Conservation (phyloP, 2,797 vertebrate genomes). For the Siniperca obscura region DNA sequence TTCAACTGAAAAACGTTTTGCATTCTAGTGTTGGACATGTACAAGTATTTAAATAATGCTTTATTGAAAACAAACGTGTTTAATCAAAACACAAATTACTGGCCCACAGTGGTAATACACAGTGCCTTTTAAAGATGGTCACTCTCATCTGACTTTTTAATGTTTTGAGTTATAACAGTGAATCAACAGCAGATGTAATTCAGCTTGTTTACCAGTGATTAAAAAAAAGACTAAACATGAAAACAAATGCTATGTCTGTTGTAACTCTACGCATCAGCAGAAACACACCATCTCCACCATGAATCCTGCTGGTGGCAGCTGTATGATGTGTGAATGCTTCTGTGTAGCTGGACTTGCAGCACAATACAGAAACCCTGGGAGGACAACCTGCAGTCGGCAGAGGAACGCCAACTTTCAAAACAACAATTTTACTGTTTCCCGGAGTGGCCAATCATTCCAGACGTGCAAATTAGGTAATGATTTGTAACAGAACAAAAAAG, state of each 20-base stretch:
- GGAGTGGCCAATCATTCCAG: neutral
- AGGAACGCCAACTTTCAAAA: neutral
- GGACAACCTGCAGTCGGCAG: neutral
- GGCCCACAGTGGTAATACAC: neutral
- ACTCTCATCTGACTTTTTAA: neutral
- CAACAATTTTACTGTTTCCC: neutral
- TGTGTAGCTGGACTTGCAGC: neutral
- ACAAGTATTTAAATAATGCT: conserved; percentile 82
- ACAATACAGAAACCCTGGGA: neutral
- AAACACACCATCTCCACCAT: neutral
- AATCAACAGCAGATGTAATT: neutral
- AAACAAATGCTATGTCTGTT: neutral
- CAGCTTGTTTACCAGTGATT: neutral
- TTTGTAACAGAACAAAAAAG: neutral
- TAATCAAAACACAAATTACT: neutral
- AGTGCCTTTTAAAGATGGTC: neutral
- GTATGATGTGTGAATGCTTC: neutral
- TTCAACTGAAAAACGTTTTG: neutral
- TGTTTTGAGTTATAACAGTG: neutral
- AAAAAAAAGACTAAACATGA: neutral
- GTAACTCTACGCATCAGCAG: neutral
- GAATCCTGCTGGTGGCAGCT: neutral
- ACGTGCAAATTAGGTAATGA: neutral
- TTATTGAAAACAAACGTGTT: conserved; percentile 80
- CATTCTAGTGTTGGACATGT: conserved; percentile 11